Evolutionary conservation across 1,140 invertebrate species (phyloP).

Genomic region (Pollicipes pollicipes): DNA sequence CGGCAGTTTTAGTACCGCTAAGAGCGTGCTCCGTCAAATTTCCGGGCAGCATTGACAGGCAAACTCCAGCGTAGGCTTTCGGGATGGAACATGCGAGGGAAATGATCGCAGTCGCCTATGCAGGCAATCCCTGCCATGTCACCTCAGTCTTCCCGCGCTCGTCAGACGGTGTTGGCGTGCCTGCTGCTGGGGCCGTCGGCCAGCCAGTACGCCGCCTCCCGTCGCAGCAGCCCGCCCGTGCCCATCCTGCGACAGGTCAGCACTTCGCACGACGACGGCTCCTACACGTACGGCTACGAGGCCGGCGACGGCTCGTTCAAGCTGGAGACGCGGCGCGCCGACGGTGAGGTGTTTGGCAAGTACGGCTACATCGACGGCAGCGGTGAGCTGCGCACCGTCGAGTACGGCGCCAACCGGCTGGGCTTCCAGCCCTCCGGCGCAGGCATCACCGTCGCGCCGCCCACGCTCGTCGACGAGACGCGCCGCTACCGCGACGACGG

Average conservation of each 20-base stretch:
- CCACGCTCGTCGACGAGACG: slow-evolving; percentile 11
- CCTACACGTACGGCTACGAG: slow-evolving; percentile 14
- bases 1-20: too few species aligned
- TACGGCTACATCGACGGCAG: slow-evolving; percentile 22
- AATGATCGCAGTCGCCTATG: too few species aligned
- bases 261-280: slow-evolving; percentile 49
- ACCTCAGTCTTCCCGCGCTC: too few species aligned
- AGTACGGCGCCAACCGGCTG: slow-evolving; percentile 20
- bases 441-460: slow-evolving; percentile 10
- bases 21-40: too few species aligned
- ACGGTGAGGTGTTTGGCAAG: slow-evolving; percentile 20
- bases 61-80: too few species aligned
- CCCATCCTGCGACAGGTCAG: slow-evolving; percentile 55
- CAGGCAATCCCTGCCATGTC: too few species aligned
- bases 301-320: slow-evolving; percentile 19
- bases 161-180: too few species aligned
- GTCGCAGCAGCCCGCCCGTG: too few species aligned
- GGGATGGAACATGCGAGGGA: too few species aligned
- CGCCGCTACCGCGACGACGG: slow-evolving; percentile 6
- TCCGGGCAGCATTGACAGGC: too few species aligned
- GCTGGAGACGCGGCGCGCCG: slow-evolving; percentile 17
- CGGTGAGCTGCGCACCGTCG: slow-evolving; percentile 19
- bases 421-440: slow-evolving; percentile 10
- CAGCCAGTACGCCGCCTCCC: too few species aligned
- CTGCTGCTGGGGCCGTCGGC: too few species aligned